Evolutionary conservation across 2,888 invertebrate species (phyloP).

Genomic region (Cataglyphis altisquamis): DNA sequence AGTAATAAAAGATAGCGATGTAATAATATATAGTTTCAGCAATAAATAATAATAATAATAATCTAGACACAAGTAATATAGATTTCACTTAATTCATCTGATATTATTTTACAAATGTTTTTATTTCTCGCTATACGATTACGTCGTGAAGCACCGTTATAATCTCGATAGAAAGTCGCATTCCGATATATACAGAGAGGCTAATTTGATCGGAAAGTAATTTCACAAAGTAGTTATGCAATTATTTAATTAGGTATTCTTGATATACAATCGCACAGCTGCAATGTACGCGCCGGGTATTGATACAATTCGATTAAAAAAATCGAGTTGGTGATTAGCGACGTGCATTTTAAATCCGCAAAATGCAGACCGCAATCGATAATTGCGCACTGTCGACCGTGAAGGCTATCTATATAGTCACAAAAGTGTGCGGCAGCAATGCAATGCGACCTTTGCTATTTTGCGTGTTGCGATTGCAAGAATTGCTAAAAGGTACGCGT

Average conservation of each 20-base stretch:
- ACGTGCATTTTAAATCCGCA: slow-evolving; percentile 35
- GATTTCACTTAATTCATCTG: not conserved
- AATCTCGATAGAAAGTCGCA: slow-evolving; percentile 36
- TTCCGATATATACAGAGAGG: slow-evolving; percentile 34
- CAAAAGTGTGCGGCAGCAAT: slow-evolving; percentile 67
- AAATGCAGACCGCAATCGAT: slow-evolving; percentile 27
- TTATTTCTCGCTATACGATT: slow-evolving; percentile 10
- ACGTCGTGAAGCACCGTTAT: slow-evolving; percentile 16
- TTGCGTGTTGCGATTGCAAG: slow-evolving; percentile 13
- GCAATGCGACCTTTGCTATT: slow-evolving; percentile 46
- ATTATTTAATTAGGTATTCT: slow-evolving; percentile 44
- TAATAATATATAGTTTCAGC: not conserved
- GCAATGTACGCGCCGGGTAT: not conserved
- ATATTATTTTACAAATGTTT: slow-evolving; percentile 20
- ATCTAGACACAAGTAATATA: not conserved
- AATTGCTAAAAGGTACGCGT: slow-evolving; percentile 4
- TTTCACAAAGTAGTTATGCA: slow-evolving; percentile 33
- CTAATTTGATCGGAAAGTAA: slow-evolving; percentile 42
- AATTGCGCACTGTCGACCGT: slow-evolving; percentile 62
- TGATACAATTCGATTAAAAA: slow-evolving; percentile 12
- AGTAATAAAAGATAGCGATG: not conserved
- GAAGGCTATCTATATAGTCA: slow-evolving; percentile 68
- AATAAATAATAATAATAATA: slow-evolving; percentile 12
- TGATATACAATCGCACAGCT: slow-evolving; percentile 39
- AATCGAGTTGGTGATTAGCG: not conserved